Evolutionary conservation across 2,888 invertebrate genomes (phyloP), one percentile per base, ranked within the genome.

Genomic region (Euzetes globulus): DNA sequence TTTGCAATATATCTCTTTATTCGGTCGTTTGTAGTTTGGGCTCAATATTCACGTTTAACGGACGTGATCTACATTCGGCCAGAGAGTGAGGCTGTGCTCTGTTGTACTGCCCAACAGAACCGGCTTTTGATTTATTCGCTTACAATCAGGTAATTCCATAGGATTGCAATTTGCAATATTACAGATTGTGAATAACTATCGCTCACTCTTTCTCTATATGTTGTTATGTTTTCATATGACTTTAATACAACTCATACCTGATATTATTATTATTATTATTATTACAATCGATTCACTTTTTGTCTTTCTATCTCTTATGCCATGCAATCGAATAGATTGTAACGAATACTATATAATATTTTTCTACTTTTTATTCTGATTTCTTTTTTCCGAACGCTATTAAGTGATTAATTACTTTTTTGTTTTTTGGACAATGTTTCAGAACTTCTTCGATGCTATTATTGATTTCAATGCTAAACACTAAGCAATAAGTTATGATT

Each of bases 121-220:
- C 3, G 19, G 19, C 58, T 58, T 58, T 60, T 60, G 60, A 60
- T 60, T 60, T 60, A 60, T 60, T 29, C 17, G 60, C 29, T 11
- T 55, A 55, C 55, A 55, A 55, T 55, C 55, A 60, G 60, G 60
- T 60, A 60, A 29, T 60, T 29, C 29, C 29, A 29, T 60, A 27
- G 13, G 33, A 60, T 29, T 60, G 29, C 60, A 27, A 29, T 60
- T 60, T 29, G 29, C 29, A 60, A 60, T 60, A 60, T 60, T 60
- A 60, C 60, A 29, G 60, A 60, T 60, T 60, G 60, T 29, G 60
- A 60, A 60, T 60, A 60, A 55, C 55, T 60, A 55, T n/a, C 50
- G n/a, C n/a, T n/a, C 55, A 19, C 19, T 22, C 55, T 19, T 22
- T 22, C 25, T 47, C 47, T 17, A 47, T 17, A 47, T 47, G 47